Percentiles rank a stretch among this genome's conserved stretches.
Conservation (phyloP, 92 coral and sea anemone species). For the Zoanthus sansibaricus region DNA sequence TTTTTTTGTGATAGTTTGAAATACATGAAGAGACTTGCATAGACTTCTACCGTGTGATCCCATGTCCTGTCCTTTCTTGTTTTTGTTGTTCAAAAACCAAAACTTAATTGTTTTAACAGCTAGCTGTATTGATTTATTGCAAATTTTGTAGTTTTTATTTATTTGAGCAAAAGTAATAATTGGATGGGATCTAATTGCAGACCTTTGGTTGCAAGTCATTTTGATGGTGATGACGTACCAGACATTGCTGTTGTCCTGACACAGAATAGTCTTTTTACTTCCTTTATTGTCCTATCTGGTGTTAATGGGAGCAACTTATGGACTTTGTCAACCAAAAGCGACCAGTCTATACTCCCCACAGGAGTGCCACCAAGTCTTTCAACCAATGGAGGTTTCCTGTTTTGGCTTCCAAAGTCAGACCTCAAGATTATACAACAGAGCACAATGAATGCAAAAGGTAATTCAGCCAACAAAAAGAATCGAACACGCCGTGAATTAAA, state of each 20-base stretch:
- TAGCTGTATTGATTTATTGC: not conserved
- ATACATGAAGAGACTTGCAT: no score
- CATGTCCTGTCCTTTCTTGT: no score
- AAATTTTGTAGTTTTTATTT: not conserved
- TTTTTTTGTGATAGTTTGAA: no score
- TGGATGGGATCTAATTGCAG: slow-evolving; percentile 41
- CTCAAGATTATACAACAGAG: slow-evolving; percentile 35
- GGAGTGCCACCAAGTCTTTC: slow-evolving; percentile 54
- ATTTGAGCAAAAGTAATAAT: not conserved
- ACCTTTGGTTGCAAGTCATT: slow-evolving; percentile 50
- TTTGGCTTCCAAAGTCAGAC: slow-evolving; percentile 83
- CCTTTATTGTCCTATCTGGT: slow-evolving; percentile 72
- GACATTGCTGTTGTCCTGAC: slow-evolving; percentile 69
- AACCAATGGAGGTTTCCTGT: slow-evolving; percentile 62
- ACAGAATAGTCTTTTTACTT: slow-evolving; percentile 55
- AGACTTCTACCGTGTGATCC: no score
- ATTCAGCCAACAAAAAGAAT: not conserved
- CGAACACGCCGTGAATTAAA: slow-evolving; percentile 26
- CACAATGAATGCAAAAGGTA: not conserved
- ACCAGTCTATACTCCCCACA: slow-evolving; percentile 69
- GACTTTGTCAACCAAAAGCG: slow-evolving; percentile 56
- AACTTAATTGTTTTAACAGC: no score
- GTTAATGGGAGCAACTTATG: slow-evolving; percentile 64
- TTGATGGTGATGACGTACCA: slow-evolving; percentile 52
- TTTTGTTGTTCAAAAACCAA: no score